Evolutionary conservation across 1,140 invertebrate genomes (phyloP), one percentile per base, ranked within the genome.

Genomic region (Drosophila cardini): DNA sequence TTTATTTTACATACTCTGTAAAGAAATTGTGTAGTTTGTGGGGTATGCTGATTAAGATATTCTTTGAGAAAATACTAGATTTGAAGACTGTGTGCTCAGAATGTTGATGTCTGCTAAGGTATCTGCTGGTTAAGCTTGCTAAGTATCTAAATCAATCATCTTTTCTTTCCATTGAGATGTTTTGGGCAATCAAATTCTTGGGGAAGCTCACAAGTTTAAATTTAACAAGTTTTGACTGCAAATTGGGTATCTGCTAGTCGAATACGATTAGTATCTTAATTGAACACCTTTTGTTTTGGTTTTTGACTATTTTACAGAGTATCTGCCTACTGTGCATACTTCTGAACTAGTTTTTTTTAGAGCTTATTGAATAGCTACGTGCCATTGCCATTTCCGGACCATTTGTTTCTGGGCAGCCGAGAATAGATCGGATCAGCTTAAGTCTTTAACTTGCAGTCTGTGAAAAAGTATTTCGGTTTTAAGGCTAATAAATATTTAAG

Each of bases 401-500:
- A 70, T 75, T 75, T 75, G 53, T 61, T 75, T 60, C 30, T 50
- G 26, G 62, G 34, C 61, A 34, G 30, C 50, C 26, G 21, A 9
- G 13, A 34, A 40, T 65, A 72, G 62, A 65, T 72, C 69, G 45
- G 69, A 72, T 72, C 63, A 68, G 71, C 71, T 69, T 69, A 62
- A 73, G 72, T 74, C 72, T 74, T 74, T 74, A 70, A 56, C 65
- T 56, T 55, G 52, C 65, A 56, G 52, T 70, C 36, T 32, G 57
- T 62, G 65, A 60, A 56, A 69, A 61, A 62, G 42, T 53, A 53
- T 70, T 60, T 70, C 15, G 64, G 60, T 70, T 70, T 61, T 46
- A 60, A 64, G 72, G 65, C 65, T 75, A 78, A 75, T 75, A 78
- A 78, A 78, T 78, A 78, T 75, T 75, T 74, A 70, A 75, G 57